These are phyloP conservation scores for Ursus arctos DNA, from an alignment of 2,113 vertebrate genomes.

Conservation along the genomic window DNA sequence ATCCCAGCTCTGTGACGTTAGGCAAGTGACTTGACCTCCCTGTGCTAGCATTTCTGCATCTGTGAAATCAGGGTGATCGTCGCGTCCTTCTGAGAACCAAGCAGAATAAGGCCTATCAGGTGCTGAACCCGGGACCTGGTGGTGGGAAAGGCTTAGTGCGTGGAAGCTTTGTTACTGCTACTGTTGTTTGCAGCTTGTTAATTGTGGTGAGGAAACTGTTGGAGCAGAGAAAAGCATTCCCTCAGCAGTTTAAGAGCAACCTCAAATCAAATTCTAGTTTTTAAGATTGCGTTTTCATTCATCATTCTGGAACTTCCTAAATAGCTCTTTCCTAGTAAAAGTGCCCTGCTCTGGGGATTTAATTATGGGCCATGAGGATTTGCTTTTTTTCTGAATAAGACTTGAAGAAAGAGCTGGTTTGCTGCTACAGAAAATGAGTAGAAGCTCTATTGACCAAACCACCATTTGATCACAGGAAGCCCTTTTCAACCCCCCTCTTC, in stretches of 20 bases:
- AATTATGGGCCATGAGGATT: not conserved
- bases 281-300: not conserved
- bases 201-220: not conserved
- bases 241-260: not conserved
- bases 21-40: not conserved
- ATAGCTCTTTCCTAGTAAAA: slow-evolving; percentile 10
- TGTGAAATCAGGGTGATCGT: rapidly evolving
- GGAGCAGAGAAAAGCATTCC: not conserved
- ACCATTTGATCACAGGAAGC: not conserved
- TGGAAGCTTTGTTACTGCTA: not conserved
- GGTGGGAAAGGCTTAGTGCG: rapidly evolving
- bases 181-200: not conserved
- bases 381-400: not conserved
- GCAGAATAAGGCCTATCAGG: not conserved
- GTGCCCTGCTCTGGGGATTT: not conserved
- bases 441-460: not conserved
- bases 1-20: not conserved
- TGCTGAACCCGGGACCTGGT: not conserved
- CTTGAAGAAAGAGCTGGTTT: not conserved
- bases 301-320: slow-evolving; percentile 1
- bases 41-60: not conserved
- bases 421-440: not conserved
- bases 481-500: not conserved
- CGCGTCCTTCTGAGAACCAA: not conserved
- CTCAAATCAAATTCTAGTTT: not conserved